Conservation (phyloP, 1,140 invertebrate species). For the Odontomachus brunneus region DNA sequence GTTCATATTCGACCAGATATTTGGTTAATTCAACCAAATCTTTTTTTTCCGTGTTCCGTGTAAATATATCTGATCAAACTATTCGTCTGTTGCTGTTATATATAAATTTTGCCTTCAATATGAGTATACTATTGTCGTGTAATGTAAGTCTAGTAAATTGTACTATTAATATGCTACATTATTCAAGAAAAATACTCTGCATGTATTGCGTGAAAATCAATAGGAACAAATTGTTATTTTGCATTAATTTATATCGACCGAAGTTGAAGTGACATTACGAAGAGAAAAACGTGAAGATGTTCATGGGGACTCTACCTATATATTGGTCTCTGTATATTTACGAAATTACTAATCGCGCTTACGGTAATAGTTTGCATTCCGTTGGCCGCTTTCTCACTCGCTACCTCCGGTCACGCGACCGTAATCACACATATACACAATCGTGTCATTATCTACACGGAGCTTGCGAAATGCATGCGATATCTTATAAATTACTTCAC, state of each 20-base stretch:
- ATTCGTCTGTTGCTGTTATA: too few relatives aligned
- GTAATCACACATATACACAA: too few relatives aligned
- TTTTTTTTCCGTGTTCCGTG: too few relatives aligned
- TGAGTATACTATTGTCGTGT: too few relatives aligned
- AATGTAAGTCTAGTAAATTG: too few relatives aligned
- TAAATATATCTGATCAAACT: too few relatives aligned
- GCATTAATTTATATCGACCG: background rate
- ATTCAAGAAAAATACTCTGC: too few relatives aligned
- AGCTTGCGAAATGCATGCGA: constrained; percentile 51
- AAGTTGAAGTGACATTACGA: background rate
- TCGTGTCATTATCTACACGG: constrained; percentile 53
- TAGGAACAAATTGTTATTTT: constrained; percentile 29
- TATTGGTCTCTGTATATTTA: constrained; percentile 27
- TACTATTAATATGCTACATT: too few relatives aligned
- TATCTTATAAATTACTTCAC: constrained; percentile 58
- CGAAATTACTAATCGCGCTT: constrained; percentile 47
- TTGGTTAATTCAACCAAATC: too few relatives aligned
- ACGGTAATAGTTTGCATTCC: constrained; percentile 58
- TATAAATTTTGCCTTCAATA: too few relatives aligned
- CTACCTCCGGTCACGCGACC: constrained; percentile 60
- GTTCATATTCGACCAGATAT: too few relatives aligned
- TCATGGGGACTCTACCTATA: background rate
- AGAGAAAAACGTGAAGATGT: background rate
- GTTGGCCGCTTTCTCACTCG: constrained; percentile 35
- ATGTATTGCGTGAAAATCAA: too few relatives aligned